Evolutionary conservation across 2,888 invertebrate species (phyloP).

Genomic region (Aproaerema taeniolella): DNA sequence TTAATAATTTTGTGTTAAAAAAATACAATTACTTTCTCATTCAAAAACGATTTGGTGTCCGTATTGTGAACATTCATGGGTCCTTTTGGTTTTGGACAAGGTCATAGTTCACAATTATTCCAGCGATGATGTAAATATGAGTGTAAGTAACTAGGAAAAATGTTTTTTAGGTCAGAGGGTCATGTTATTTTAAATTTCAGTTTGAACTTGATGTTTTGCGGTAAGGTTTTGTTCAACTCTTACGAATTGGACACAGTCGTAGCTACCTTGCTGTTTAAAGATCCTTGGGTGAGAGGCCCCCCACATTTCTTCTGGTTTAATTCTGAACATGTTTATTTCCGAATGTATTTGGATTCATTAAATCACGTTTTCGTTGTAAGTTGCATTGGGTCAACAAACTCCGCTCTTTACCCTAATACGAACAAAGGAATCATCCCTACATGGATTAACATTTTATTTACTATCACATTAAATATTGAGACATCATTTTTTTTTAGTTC

Average conservation of each 20-base stretch:
- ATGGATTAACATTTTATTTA: no score
- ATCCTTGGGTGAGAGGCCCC: neutral
- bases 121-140: conserved; percentile 62
- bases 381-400: no score
- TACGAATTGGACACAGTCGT: neutral
- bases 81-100: conserved; percentile 36
- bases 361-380: no score
- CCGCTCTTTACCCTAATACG: no score
- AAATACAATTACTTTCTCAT: neutral
- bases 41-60: no score
- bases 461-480: no score
- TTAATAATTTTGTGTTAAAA: conserved; percentile 1
- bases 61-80: no score
- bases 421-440: no score
- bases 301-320: no score
- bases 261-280: neutral
- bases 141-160: conserved; percentile 41
- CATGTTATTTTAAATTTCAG: neutral
- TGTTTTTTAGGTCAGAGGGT: conserved; percentile 13
- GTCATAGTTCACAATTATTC: conserved; percentile 45
- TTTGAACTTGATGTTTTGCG: neutral
- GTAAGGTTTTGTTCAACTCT: neutral
- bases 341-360: no score
- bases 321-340: no score
- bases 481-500: no score